A percentile compares a stretch with the other conserved stretches of the same genome.
These are phyloP conservation scores for Coleophora flavipennella DNA, from an alignment of 2,888 invertebrate species.

Conservation along the genomic window DNA sequence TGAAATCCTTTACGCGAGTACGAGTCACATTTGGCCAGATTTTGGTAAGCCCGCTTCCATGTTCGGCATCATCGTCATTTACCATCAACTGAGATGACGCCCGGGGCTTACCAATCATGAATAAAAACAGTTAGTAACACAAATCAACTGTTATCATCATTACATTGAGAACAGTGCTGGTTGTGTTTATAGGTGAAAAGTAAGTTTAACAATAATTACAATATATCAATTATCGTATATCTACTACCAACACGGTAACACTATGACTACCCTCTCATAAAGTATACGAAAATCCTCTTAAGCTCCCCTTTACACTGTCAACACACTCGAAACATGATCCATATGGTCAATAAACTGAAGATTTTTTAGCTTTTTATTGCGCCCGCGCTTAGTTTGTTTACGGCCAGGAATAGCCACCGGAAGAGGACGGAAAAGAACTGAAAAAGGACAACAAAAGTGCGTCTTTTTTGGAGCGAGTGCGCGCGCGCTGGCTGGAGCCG, in stretches of 20 bases:
- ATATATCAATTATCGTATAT: slow-evolving; percentile 10
- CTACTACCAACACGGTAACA: not conserved
- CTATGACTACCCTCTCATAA: no score
- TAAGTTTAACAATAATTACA: not conserved
- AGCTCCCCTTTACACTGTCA: slow-evolving; percentile 11
- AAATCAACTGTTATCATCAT: no score
- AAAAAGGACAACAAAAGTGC: slow-evolving; percentile 30
- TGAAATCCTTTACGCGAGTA: no score
- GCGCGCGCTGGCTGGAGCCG: slow-evolving; percentile 22
- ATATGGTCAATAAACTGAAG: slow-evolving; percentile 46
- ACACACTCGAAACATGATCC: slow-evolving; percentile 30
- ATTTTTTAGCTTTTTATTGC: slow-evolving; percentile 26
- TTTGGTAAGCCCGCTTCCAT: no score
- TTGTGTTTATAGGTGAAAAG: no score
- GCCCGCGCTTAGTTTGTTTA: slow-evolving; percentile 22
- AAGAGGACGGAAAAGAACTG: slow-evolving; percentile 33
- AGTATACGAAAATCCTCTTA: no score
- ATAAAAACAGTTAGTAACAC: no score
- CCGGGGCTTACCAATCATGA: no score
- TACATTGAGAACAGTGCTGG: no score
- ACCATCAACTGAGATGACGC: no score
- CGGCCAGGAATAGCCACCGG: slow-evolving; percentile 40
- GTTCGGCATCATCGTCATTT: no score
- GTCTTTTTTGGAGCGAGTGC: slow-evolving; percentile 40
- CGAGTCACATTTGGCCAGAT: no score